Evolutionary conservation across 2,797 vertebrate genomes (phyloP).

Genomic region (Mus minutoides): DNA sequence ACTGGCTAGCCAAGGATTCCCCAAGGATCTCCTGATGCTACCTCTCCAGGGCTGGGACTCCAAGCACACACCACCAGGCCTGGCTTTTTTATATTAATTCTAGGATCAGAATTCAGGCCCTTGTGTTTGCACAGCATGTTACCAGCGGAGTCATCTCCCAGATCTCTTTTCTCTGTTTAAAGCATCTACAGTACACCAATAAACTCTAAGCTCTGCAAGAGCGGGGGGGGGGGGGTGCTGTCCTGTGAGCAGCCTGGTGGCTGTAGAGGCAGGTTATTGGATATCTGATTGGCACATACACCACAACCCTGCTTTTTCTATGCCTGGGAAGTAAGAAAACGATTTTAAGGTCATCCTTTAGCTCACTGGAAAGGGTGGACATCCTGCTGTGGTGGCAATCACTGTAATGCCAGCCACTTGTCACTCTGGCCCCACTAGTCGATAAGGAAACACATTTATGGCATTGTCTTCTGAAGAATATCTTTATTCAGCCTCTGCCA

Average conservation of each 20-base stretch:
- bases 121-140: neutral
- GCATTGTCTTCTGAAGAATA: slow-evolving; percentile 54
- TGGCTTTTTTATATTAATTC: neutral
- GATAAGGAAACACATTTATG: slow-evolving; percentile 48
- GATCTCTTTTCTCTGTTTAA: slow-evolving; percentile 5
- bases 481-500: slow-evolving; percentile 51
- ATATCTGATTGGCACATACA: neutral
- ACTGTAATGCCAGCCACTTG: neutral
- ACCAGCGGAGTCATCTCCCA: neutral
- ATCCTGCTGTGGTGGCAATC: neutral
- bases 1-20: neutral
- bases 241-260: neutral
- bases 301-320: neutral
- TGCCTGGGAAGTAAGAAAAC: neutral
- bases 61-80: neutral
- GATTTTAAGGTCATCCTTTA: neutral
- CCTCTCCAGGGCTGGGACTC: no score
- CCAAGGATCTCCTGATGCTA: neutral
- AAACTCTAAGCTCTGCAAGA: neutral
- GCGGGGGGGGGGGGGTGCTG: no score
- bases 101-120: neutral
- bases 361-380: neutral
- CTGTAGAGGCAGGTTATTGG: neutral
- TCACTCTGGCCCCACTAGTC: slow-evolving; percentile 14
- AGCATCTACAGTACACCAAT: neutral